Evolutionary conservation across 2,113 vertebrate genomes (phyloP).

Genomic region (Paratilapia polleni): DNA sequence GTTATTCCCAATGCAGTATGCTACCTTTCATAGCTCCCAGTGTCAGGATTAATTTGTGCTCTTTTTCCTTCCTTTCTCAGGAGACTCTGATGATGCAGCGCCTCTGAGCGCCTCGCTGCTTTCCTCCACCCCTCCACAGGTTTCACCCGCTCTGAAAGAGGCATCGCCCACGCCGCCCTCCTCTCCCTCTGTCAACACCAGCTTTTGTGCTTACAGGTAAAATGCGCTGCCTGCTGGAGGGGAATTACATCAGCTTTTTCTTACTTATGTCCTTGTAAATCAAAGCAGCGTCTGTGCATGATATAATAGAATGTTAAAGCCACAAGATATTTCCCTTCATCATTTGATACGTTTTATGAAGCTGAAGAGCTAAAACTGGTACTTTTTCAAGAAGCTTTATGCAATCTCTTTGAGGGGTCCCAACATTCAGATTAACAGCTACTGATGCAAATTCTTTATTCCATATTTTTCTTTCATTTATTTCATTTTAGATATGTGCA

Average conservation of each 20-base stretch:
- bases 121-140: slow-evolving; percentile 91
- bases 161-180: slow-evolving; percentile 93
- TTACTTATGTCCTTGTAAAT: neutral
- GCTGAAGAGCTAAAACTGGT: neutral
- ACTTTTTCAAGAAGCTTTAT: neutral
- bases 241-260: neutral
- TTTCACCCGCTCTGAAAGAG: slow-evolving; percentile 92
- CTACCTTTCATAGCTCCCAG: neutral
- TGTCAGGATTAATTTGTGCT: neutral
- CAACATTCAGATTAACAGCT: neutral
- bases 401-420: neutral
- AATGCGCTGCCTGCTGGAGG: neutral
- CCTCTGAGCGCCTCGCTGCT: slow-evolving; percentile 86
- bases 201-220: slow-evolving; percentile 88
- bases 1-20: neutral
- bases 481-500: no score
- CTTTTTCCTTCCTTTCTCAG: slow-evolving; percentile 69
- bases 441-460: neutral
- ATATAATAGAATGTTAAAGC: neutral
- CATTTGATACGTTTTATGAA: neutral
- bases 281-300: neutral
- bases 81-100: slow-evolving; percentile 95
- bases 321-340: neutral
- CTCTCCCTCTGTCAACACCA: slow-evolving; percentile 91
- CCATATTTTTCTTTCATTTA: neutral